Conservation (phyloP, 2,113 vertebrate species). For the Tachycineta bicolor region DNA sequence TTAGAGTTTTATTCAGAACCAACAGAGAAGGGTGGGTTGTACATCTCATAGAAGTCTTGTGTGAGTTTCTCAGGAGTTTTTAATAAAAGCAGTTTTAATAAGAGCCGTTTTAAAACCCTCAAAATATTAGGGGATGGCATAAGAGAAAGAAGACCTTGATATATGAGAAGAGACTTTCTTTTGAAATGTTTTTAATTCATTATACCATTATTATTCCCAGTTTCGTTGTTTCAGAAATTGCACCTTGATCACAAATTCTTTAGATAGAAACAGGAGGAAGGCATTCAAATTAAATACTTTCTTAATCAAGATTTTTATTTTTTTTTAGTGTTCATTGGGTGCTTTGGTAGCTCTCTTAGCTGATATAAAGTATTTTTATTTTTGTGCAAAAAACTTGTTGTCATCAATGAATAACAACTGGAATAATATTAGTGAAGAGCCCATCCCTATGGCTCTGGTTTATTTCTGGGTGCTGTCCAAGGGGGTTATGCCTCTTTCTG, state of each 20-base stretch:
- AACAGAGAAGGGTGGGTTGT: neutral
- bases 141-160: neutral
- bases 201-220: neutral
- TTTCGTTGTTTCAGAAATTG: neutral
- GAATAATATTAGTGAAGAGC: neutral
- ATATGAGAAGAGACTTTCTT: neutral
- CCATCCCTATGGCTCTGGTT: neutral
- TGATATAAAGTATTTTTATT: neutral
- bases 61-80: neutral
- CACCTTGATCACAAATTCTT: neutral
- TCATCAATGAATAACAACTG: neutral
- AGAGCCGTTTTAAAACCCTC: neutral
- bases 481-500: neutral
- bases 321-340: neutral
- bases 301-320: neutral
- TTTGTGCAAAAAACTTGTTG: neutral
- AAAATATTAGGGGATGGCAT: neutral
- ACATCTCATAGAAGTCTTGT: neutral
- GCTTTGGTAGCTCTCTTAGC: neutral
- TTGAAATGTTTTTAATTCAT: fast-evolving
- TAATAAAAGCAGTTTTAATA: neutral
- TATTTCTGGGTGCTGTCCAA: neutral
- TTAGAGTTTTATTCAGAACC: neutral
- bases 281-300: neutral
- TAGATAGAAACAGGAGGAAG: neutral